Evolutionary conservation across 2,888 invertebrate genomes (phyloP).

Genomic region (Myathropa florea): DNA sequence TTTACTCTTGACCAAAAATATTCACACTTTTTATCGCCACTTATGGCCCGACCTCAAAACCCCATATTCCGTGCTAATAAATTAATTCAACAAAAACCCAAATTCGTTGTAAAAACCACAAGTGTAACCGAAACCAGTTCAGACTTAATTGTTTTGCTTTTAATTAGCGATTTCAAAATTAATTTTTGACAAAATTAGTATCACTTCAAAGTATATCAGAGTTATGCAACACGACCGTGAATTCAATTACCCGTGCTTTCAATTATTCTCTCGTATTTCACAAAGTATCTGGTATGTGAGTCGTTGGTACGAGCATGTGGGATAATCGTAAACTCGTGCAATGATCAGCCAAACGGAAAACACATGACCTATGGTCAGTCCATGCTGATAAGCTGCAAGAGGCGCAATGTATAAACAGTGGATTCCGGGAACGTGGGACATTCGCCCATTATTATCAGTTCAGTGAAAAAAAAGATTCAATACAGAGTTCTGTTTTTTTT

Average conservation of each 20-base stretch:
- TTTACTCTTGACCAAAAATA: neutral
- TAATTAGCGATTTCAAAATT: constrained; percentile 29
- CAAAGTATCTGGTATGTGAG: neutral
- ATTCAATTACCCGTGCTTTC: constrained; percentile 30
- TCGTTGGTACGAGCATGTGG: neutral
- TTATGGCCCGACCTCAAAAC: neutral
- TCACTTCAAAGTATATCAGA: constrained; percentile 16
- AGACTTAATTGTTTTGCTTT: neutral
- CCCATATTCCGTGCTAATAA: neutral
- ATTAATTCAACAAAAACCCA: constrained; percentile 7
- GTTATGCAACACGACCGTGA: constrained; percentile 20
- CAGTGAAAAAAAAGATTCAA: neutral
- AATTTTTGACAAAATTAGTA: constrained; percentile 13
- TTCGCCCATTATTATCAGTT: neutral
- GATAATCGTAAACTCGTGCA: constrained; percentile 33
- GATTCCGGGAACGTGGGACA: neutral
- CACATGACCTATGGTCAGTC: constrained; percentile 41
- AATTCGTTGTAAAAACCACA: neutral
- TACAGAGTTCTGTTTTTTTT: neutral
- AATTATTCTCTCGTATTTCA: constrained; percentile 21
- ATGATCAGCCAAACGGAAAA: constrained; percentile 10
- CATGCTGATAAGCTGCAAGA: constrained; percentile 18
- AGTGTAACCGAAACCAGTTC: constrained; percentile 1
- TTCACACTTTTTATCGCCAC: neutral
- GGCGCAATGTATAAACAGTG: neutral